Evolutionary conservation across 2,113 vertebrate genomes (phyloP), one percentile per base, ranked within the genome.

Genomic region (Garra rufa): DNA sequence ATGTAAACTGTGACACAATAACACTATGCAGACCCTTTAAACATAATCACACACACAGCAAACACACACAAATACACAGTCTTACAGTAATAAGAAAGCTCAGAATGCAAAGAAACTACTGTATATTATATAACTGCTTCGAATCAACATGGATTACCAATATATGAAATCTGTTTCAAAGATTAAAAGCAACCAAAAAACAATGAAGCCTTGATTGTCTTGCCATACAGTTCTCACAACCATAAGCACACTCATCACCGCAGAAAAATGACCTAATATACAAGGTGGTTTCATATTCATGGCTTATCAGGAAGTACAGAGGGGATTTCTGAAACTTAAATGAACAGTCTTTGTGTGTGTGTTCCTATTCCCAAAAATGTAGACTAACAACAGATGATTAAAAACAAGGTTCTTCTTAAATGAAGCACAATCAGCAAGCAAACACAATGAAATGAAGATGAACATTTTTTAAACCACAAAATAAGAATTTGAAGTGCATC

Each of bases 1-100:
- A 65, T 87, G 75, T 83, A 87, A 85, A 87, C 75, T 21, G 15
- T 55, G 30, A 82, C 28, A 74, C 63, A 65, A 65, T 78, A 79
- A 79, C 14, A 82, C 73, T 52, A 70, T 55, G 84, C 55, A 83
- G 55, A 52, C 14, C 43, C 11, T 78, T 73, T 61, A 81, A 38
- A 57, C 34, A 48, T 61, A 4, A 5, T 8, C 57, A 34, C 48
- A 84, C 70, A 70, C 43, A 76, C 11, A 55, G 52, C 3, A 57
- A 57, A 57, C n/a, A 55, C 52, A 57, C n/a, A 59, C 76, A 59
- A 41, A 76, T 2, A 26, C 13, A 78, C 13, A 65, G 4, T 21
- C 11, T 17, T 17, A 78, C 52, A 78, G n/a, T 34, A 48, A 67
- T 9, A 30, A 13, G 10, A 26, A 61, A 79, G 7, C 9, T 48